phyloP scores from a whole-genome alignment of 2,797 vertebrate genomes.

The Synaphobranchus kaupii region DNA sequence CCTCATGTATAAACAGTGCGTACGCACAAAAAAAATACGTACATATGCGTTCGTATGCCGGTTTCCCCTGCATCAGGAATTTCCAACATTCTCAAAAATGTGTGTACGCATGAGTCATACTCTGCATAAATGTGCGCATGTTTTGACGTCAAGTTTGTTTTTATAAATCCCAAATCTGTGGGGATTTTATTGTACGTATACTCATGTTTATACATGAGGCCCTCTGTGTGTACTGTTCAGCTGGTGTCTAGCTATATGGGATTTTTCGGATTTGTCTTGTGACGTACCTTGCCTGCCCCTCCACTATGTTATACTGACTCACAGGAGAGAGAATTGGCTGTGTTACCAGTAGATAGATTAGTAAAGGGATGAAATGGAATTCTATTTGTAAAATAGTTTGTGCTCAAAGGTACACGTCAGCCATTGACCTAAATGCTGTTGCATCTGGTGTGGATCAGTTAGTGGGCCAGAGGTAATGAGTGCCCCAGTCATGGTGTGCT shows the following conservation, averaged over 20 bases:
- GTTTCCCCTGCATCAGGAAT: too few relatives aligned
- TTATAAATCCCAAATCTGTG: too few relatives aligned
- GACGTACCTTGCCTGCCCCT: too few relatives aligned
- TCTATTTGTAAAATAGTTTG: not conserved
- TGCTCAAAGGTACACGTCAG: not conserved
- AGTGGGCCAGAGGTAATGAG: not conserved
- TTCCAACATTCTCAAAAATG: too few relatives aligned
- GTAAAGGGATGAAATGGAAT: not conserved
- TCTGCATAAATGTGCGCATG: too few relatives aligned
- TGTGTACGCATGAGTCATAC: too few relatives aligned
- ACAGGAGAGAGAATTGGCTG: not conserved
- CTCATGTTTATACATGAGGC: too few relatives aligned
- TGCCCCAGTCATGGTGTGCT: not conserved
- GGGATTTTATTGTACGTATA: too few relatives aligned
- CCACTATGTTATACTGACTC: not conserved
- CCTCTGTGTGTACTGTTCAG: not conserved
- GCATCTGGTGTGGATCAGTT: not conserved
- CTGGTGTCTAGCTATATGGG: not conserved
- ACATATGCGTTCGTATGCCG: too few relatives aligned
- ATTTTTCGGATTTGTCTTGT: not conserved
- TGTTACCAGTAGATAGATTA: not conserved
- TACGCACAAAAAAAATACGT: too few relatives aligned
- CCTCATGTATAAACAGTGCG: too few relatives aligned
- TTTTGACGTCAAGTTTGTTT: too few relatives aligned
- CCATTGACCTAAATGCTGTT: not conserved